Conservation (phyloP, 2,888 invertebrate genomes). For the Plusia festucae region DNA sequence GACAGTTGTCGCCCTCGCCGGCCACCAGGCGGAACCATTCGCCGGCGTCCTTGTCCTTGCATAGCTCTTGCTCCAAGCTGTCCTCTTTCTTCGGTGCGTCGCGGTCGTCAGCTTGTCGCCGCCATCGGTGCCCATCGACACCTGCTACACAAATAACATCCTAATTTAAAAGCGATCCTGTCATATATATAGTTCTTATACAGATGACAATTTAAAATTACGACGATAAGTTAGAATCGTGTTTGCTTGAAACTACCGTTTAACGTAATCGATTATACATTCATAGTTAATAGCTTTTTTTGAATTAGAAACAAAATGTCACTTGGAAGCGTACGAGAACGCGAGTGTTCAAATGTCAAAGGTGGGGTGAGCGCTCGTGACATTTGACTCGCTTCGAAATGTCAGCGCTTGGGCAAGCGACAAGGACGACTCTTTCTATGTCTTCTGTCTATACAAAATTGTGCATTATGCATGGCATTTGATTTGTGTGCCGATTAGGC, state of each 20-base stretch:
- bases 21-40: slow-evolving; percentile 98
- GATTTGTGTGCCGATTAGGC: slow-evolving; percentile 78
- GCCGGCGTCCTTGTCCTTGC: slow-evolving; percentile 98
- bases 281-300: slow-evolving; percentile 63
- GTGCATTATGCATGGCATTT: slow-evolving; percentile 86
- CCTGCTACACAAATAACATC: slow-evolving; percentile 72
- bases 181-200: background rate
- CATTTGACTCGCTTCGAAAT: slow-evolving; percentile 87
- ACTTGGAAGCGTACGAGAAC: slow-evolving; percentile 65
- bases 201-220: background rate
- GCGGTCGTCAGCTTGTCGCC: slow-evolving; percentile 91
- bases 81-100: slow-evolving; percentile 93
- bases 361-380: slow-evolving; percentile 85
- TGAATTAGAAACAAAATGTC: slow-evolving; percentile 78
- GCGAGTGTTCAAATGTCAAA: slow-evolving; percentile 78
- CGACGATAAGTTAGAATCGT: slow-evolving; percentile 19
- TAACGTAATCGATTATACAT: slow-evolving; percentile 48
- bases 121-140: slow-evolving; percentile 88
- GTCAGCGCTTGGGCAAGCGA: slow-evolving; percentile 87
- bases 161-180: slow-evolving; percentile 25
- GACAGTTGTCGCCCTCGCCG: slow-evolving; percentile 97
- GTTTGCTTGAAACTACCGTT: slow-evolving; percentile 17
- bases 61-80: slow-evolving; percentile 96
- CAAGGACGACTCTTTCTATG: slow-evolving; percentile 89
- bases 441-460: slow-evolving; percentile 80